Evolutionary conservation across 2,113 vertebrate genomes (phyloP).

Genomic region (Melanerpes formicivorus): DNA sequence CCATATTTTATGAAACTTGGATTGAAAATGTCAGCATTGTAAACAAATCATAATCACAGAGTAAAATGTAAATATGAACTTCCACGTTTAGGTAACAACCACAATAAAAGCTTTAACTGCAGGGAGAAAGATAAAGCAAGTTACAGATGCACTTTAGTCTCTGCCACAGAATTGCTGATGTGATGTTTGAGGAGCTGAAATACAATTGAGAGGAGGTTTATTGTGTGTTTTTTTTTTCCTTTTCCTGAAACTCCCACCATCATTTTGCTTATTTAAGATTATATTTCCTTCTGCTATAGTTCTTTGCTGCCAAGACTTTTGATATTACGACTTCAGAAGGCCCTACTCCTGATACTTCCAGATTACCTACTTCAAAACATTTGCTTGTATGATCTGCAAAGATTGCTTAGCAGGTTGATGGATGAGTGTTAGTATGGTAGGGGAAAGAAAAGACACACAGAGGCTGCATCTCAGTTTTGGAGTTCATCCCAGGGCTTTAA

Average conservation of each 20-base stretch:
- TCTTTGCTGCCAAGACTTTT: background rate
- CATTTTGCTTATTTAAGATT: background rate
- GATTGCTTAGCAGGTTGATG: background rate
- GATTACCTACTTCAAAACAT: background rate
- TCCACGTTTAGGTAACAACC: background rate
- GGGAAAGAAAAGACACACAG: background rate
- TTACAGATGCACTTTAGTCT: background rate
- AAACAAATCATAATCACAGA: background rate
- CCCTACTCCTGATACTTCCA: background rate
- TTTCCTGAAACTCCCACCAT: background rate
- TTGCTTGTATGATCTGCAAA: background rate
- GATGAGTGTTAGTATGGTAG: background rate
- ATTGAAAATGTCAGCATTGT: background rate
- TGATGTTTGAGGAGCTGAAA: background rate
- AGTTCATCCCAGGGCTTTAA: background rate
- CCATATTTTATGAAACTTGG: background rate
- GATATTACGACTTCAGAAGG: background rate
- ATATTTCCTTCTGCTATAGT: background rate
- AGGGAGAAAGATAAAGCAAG: background rate
- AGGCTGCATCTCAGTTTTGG: background rate
- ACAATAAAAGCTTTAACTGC: background rate
- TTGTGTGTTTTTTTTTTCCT: background rate
- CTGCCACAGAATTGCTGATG: background rate
- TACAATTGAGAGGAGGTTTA: background rate
- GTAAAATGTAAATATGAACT: background rate